Evolutionary conservation across 2,888 invertebrate species (phyloP).

Genomic region (Papilio demoleus): DNA sequence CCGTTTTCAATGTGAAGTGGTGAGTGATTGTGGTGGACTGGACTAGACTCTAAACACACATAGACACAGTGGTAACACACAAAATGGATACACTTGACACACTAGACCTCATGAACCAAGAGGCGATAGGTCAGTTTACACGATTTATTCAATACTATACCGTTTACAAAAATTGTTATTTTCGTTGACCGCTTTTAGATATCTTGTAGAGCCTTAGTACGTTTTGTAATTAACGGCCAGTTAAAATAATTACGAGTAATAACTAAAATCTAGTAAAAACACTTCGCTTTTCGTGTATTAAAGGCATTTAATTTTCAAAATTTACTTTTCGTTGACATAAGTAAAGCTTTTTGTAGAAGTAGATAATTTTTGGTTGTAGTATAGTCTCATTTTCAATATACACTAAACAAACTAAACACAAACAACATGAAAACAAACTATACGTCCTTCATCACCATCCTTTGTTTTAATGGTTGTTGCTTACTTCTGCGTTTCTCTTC

Average conservation of each 20-base stretch:
- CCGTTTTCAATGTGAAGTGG: constrained; percentile 45
- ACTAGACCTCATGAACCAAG: constrained; percentile 67
- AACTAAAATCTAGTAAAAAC: neutral
- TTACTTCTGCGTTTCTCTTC: neutral
- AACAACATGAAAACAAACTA: constrained; percentile 5
- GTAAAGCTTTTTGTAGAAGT: constrained; percentile 23
- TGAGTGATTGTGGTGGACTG: constrained; percentile 39
- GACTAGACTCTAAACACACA: constrained; percentile 46
- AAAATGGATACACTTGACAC: constrained; percentile 70
- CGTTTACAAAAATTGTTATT: constrained; percentile 21
- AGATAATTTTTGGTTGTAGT: constrained; percentile 23
- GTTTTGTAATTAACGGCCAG: constrained; percentile 10
- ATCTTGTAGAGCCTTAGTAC: constrained; percentile 14
- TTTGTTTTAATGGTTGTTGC: neutral
- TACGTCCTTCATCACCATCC: constrained; percentile 1
- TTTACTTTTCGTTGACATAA: constrained; percentile 29
- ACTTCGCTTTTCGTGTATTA: neutral
- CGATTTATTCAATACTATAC: constrained; percentile 34
- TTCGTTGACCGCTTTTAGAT: neutral
- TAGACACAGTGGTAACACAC: constrained; percentile 52
- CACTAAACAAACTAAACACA: constrained; percentile 32
- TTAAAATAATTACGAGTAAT: neutral
- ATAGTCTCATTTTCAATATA: constrained; percentile 2
- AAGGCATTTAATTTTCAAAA: neutral
- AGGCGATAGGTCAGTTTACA: constrained; percentile 77